Conservation (phyloP, 2,113 vertebrate species). For the Synchiropus splendidus region DNA sequence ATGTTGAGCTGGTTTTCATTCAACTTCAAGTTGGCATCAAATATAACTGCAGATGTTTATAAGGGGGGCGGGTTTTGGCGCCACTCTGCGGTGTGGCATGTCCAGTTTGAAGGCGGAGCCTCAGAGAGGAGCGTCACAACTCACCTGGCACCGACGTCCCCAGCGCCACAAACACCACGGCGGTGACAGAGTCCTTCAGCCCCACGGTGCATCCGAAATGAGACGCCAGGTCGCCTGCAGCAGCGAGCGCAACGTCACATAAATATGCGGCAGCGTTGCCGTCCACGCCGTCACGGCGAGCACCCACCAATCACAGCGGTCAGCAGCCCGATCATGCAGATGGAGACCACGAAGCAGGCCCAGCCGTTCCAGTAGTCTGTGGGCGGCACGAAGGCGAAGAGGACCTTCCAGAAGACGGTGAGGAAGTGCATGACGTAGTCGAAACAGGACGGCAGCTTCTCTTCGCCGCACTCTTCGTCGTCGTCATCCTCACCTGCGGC, state of each 20-base stretch:
- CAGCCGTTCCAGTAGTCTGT: slow-evolving; percentile 99
- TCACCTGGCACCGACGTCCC: slow-evolving; percentile 95
- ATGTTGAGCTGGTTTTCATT: no score
- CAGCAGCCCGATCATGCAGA: slow-evolving; percentile 92
- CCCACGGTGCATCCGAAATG: slow-evolving; percentile 98
- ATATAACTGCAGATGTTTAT: no score
- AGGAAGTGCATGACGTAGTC: slow-evolving; percentile 99
- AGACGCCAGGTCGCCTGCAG: slow-evolving; percentile 82
- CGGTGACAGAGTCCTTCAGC: slow-evolving; percentile 94
- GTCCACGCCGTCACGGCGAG: neutral
- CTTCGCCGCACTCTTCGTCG: slow-evolving; percentile 93
- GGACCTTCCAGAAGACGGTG: slow-evolving; percentile 99
- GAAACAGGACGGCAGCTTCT: slow-evolving; percentile 98
- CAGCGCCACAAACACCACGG: slow-evolving; percentile 90
- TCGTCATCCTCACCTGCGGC: slow-evolving; percentile 79
- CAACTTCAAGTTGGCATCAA: no score
- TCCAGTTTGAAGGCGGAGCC: no score
- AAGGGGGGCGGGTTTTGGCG: no score
- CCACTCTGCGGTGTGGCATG: no score
- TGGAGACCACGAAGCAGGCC: slow-evolving; percentile 96
- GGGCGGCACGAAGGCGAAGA: slow-evolving; percentile 95
- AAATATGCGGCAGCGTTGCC: neutral
- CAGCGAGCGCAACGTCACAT: neutral
- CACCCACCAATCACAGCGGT: slow-evolving; percentile 79
- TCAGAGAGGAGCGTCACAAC: no score